phyloP scores from a whole-genome alignment of 2,888 invertebrate genomes.

The Pseudococcus viburni region DNA sequence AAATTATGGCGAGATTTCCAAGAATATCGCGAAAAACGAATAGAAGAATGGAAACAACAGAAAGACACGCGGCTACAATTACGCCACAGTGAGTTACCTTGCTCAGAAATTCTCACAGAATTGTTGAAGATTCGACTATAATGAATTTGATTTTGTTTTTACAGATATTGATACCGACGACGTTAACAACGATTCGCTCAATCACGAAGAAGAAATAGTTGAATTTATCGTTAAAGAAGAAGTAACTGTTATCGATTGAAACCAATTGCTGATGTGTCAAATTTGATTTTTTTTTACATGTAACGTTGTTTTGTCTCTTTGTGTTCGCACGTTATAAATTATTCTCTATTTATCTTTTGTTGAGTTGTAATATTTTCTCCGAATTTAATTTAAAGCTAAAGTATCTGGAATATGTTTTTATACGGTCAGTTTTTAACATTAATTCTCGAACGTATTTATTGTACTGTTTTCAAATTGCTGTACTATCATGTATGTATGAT shows the following conservation, averaged over 20 bases:
- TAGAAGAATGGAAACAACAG: slow-evolving; percentile 82
- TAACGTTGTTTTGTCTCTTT: slow-evolving; percentile 32
- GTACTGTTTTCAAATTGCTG: slow-evolving; percentile 27
- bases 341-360: slow-evolving; percentile 16
- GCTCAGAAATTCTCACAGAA: neutral
- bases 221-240: slow-evolving; percentile 99
- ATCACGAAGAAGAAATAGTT: slow-evolving; percentile 94
- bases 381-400: neutral
- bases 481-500: slow-evolving; percentile 38
- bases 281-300: neutral
- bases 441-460: slow-evolving; percentile 26
- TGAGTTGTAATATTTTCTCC: slow-evolving; percentile 19
- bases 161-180: slow-evolving; percentile 95
- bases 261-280: neutral
- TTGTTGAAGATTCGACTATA: neutral
- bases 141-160: slow-evolving; percentile 69
- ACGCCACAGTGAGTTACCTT: slow-evolving; percentile 82
- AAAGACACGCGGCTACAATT: slow-evolving; percentile 87
- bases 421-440: neutral
- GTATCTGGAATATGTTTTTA: slow-evolving; percentile 1
- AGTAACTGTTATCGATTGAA: slow-evolving; percentile 83
- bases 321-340: neutral
- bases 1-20: slow-evolving; percentile 89
- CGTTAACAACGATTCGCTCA: slow-evolving; percentile 85
- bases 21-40: slow-evolving; percentile 83